These are phyloP conservation scores for Drosophila nannoptera DNA, from an alignment of 1,140 invertebrate species.

Conservation along the genomic window DNA sequence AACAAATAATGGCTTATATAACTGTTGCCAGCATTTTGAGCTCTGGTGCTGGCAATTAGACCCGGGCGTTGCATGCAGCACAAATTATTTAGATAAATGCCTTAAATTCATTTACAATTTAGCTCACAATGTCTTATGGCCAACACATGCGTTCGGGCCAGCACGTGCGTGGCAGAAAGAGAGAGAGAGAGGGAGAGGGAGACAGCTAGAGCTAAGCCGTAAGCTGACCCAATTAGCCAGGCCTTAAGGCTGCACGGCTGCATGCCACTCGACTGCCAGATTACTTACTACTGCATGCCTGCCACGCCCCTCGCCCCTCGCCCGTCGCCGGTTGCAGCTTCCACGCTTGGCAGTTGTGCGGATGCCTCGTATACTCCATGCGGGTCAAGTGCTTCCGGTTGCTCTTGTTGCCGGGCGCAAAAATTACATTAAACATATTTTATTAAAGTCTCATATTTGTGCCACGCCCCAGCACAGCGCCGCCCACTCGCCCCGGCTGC, in stretches of 20 bases:
- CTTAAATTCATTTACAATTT: slow-evolving; percentile 42
- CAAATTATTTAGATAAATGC: slow-evolving; percentile 42
- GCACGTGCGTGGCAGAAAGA: slow-evolving; percentile 2
- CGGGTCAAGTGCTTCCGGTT: slow-evolving; percentile 47
- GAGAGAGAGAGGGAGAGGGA: neutral
- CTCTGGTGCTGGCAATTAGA: slow-evolving; percentile 18
- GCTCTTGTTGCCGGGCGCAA: slow-evolving; percentile 13
- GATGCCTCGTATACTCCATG: slow-evolving; percentile 26
- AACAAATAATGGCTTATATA: neutral
- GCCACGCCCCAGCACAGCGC: slow-evolving; percentile 12
- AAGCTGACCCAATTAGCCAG: slow-evolving; percentile 48
- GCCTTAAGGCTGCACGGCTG: slow-evolving; percentile 15
- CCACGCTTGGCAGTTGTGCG: slow-evolving; percentile 32
- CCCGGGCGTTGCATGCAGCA: slow-evolving; percentile 12
- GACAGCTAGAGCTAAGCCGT: slow-evolving; percentile 9
- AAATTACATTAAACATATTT: slow-evolving; percentile 74
- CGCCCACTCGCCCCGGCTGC: neutral
- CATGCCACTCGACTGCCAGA: slow-evolving; percentile 43
- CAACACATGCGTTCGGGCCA: slow-evolving; percentile 31
- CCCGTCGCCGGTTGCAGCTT: slow-evolving; percentile 9
- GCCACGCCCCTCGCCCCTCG: neutral
- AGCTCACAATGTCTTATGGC: slow-evolving; percentile 39
- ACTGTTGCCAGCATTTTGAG: neutral
- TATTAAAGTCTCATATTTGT: slow-evolving; percentile 65
- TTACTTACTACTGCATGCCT: slow-evolving; percentile 27